A percentile compares a stretch with the other conserved stretches of the same genome.
phyloP scores from a whole-genome alignment of 2,113 vertebrate genomes.

The Casuarius casuarius region DNA sequence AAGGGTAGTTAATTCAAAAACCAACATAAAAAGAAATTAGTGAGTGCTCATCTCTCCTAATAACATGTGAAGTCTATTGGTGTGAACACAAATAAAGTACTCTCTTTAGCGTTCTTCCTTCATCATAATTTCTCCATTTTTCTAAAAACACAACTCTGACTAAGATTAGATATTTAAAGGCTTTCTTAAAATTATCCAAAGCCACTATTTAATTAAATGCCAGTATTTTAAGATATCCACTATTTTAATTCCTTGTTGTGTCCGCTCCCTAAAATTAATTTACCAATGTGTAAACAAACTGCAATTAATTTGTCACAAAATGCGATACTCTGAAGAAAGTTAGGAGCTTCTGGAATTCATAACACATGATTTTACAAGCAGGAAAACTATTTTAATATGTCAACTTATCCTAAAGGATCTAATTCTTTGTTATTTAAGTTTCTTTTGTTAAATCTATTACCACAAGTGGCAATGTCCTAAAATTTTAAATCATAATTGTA shows the following conservation, averaged over 20 bases:
- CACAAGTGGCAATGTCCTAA: background rate
- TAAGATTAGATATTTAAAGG: background rate
- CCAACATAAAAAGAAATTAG: background rate
- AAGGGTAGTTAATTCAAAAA: background rate
- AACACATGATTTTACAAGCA: background rate
- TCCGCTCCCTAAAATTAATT: background rate
- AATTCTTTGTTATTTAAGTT: background rate
- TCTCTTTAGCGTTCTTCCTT: background rate
- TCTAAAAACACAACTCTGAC: background rate
- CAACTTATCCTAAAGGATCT: background rate
- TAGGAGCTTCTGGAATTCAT: background rate
- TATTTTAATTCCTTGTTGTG: background rate
- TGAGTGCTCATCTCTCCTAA: background rate
- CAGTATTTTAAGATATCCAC: background rate
- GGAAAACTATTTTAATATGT: background rate
- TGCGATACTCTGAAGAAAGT: background rate
- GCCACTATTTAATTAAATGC: background rate
- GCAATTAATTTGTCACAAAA: background rate
- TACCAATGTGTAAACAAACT: background rate
- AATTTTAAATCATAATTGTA: background rate
- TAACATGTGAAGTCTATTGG: background rate
- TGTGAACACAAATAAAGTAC: background rate
- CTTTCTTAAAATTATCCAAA: background rate
- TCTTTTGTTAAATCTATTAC: background rate
- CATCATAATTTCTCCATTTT: background rate